Evolutionary conservation across 1,140 invertebrate species (phyloP), one percentile per base, ranked within the genome.

Genomic region (Zelostemma sp.): DNA sequence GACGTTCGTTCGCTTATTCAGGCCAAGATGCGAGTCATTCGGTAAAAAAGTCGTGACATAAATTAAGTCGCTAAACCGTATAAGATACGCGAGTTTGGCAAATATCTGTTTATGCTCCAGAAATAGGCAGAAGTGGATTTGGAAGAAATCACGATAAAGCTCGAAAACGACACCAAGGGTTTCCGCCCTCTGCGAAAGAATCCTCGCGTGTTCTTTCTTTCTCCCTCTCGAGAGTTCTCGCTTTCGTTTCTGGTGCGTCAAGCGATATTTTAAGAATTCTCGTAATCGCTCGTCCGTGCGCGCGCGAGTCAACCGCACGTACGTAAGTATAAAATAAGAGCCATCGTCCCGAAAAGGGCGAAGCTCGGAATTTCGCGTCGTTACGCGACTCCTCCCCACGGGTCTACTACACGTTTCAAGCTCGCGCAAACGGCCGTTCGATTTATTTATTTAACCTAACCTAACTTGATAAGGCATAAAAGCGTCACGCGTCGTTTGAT

Each of bases 381-480:
- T 51, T 48, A n/a, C 2, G 16, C 31, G 46, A 45, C 49, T 60
- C 40, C 25, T 35, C n/a, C n/a, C 43, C 14, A 18, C 40, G 28
- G 18, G 56, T 14, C n/a, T n/a, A n/a, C n/a, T n/a, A 59, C 47
- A 61, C 35, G 62, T 33, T 58, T 45, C 60, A 40, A 25, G 12
- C 55, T 33, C 38, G 11, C 57, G 18, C 45, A 68, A 73, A 65
- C 65, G 64, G 67, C 61, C 51, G 61, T 73, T 58, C 71, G 63
- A 74, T 72, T 74, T 74, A 72, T 74, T 72, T 74, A 74, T 72
- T 74, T 43, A 43, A 43, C 40, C 66, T 74, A 74, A 72, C 68
- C 25, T 4, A 28, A 28, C 25, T 43, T 68, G 72, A 74, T 74
- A 74, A 74, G 64, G 59, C 68, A 72, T 74, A 74, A 74, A 74